Percentiles rank a stretch among this genome's conserved stretches.
Conservation (phyloP, 2,888 invertebrate genomes). For the Trissolcus japonicus region DNA sequence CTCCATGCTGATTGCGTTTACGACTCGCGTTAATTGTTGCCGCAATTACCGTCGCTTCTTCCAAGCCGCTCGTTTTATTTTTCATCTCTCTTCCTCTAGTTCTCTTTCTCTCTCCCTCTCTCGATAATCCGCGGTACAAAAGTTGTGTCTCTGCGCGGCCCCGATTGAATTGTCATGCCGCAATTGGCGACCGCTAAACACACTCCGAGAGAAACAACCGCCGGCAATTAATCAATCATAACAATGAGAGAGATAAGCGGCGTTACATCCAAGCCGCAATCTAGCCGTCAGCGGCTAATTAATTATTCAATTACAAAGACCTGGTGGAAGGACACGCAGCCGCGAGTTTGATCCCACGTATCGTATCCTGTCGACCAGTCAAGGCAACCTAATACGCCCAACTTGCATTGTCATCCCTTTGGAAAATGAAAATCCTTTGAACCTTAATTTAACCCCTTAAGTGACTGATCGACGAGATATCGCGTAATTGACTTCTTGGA, state of each 20-base stretch:
- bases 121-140: conserved; percentile 5
- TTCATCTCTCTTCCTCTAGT: background rate
- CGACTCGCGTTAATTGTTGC: conserved; percentile 50
- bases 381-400: background rate
- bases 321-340: conserved; percentile 14
- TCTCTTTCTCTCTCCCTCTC: too few species aligned
- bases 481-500: too few species aligned
- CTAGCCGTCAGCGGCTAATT: conserved; percentile 26
- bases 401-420: conserved; percentile 2
- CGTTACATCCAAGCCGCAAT: conserved; percentile 17
- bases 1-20: conserved; percentile 41
- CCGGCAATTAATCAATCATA: conserved; percentile 42
- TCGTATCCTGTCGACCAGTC: background rate
- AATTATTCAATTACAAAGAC: conserved; percentile 28
- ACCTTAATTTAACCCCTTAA: too few species aligned
- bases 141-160: conserved; percentile 6
- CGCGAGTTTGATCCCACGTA: conserved; percentile 3
- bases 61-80: conserved; percentile 18
- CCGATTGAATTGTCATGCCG: conserved; percentile 38
- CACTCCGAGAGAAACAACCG: conserved; percentile 23
- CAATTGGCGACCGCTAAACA: conserved; percentile 13
- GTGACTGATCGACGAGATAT: too few species aligned
- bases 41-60: conserved; percentile 40
- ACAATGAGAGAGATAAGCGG: conserved; percentile 32
- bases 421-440: background rate